phyloP scores from a whole-genome alignment of 2,888 invertebrate genomes.

The Myopa testacea region DNA sequence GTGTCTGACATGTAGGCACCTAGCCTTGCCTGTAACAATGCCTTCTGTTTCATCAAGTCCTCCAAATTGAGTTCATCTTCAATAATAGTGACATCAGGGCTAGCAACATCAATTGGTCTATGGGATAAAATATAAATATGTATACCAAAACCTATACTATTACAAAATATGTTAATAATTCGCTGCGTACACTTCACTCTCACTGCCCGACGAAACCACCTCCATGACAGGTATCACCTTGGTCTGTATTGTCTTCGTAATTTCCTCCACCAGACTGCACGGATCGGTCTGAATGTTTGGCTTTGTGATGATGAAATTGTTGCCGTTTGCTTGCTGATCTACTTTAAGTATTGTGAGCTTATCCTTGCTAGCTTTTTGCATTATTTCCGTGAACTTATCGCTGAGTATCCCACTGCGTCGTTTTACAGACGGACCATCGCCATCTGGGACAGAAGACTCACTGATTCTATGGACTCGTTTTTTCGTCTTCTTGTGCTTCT shows the following conservation, averaged over 20 bases:
- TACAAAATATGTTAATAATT: not conserved
- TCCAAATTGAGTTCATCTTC: slow-evolving; percentile 90
- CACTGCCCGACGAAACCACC: slow-evolving; percentile 77
- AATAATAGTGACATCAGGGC: slow-evolving; percentile 80
- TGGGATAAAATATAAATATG: not conserved
- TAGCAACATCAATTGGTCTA: slow-evolving; percentile 73
- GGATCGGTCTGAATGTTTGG: slow-evolving; percentile 68
- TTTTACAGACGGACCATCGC: slow-evolving; percentile 48
- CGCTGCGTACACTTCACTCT: slow-evolving; percentile 70
- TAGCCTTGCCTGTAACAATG: slow-evolving; percentile 81
- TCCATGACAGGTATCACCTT: slow-evolving; percentile 70
- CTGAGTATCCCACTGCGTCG: slow-evolving; percentile 64
- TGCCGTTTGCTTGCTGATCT: slow-evolving; percentile 57
- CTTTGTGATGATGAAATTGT: slow-evolving; percentile 58
- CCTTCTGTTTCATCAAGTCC: slow-evolving; percentile 91
- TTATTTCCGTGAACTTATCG: slow-evolving; percentile 65
- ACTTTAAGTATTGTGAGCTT: slow-evolving; percentile 50
- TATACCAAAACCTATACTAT: not conserved
- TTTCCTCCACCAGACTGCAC: slow-evolving; percentile 69
- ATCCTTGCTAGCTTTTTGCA: slow-evolving; percentile 62
- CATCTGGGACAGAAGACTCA: slow-evolving; percentile 60
- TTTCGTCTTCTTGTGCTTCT: slow-evolving; percentile 75
- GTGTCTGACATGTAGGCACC: slow-evolving; percentile 82
- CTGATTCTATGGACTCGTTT: slow-evolving; percentile 70
- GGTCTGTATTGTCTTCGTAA: slow-evolving; percentile 68